A percentile compares a stretch with the other conserved stretches of the same genome.
These are phyloP conservation scores for Caenorhabditis inopinata DNA, from an alignment of 1,140 invertebrate species.

Conservation along the genomic window DNA sequence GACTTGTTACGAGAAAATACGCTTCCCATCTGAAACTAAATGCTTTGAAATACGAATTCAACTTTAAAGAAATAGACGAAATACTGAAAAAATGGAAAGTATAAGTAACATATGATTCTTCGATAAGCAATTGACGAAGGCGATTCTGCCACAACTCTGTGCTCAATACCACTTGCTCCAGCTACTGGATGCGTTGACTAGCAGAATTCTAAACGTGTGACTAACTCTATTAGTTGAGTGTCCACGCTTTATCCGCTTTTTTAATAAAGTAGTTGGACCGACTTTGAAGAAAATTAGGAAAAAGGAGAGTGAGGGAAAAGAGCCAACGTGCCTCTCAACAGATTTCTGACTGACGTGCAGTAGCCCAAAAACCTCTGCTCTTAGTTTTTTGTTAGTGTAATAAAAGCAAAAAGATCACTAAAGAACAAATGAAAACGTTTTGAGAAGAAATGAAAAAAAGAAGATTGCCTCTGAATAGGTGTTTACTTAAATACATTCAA, in stretches of 20 bases:
- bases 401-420: neutral
- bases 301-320: neutral
- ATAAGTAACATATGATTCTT: neutral
- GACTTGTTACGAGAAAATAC: conserved; percentile 4
- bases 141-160: neutral
- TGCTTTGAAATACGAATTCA: too few species aligned
- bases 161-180: too few species aligned
- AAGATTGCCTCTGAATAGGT: neutral
- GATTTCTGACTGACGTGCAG: conserved; percentile 9
- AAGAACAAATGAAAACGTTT: neutral
- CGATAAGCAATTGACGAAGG: neutral
- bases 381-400: conserved; percentile 21
- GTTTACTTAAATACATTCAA: neutral
- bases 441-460: conserved; percentile 25
- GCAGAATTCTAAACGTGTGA: too few species aligned
- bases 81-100: neutral
- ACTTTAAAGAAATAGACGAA: too few species aligned
- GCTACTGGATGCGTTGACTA: too few species aligned
- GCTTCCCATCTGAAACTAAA: conserved; percentile 22
- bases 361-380: neutral
- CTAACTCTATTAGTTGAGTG: too few species aligned
- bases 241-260: neutral
- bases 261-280: neutral
- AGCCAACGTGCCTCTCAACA: neutral
- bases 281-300: neutral